phyloP scores from a whole-genome alignment of 2,888 invertebrate genomes.

The Maniola hyperantus region DNA sequence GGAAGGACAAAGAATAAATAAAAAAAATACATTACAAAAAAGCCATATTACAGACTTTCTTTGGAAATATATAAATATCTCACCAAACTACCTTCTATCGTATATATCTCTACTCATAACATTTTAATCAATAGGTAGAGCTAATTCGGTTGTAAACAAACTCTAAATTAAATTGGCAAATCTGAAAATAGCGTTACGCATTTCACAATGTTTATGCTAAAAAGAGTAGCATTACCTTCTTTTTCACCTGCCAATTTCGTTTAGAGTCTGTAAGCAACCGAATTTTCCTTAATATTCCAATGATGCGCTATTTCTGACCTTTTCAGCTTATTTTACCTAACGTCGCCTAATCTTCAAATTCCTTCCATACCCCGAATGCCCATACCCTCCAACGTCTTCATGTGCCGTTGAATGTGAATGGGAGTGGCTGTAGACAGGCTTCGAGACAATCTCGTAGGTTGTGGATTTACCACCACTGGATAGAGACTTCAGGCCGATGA shows the following conservation, averaged over 20 bases:
- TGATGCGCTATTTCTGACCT: too few species aligned
- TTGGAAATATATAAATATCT: background rate
- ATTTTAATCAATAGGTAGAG: too few species aligned
- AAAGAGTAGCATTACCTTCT: too few species aligned
- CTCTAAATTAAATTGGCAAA: too few species aligned
- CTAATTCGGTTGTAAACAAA: background rate
- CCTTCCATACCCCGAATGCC: constrained; percentile 80
- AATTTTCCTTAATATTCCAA: too few species aligned
- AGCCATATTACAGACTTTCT: background rate
- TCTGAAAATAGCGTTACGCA: too few species aligned
- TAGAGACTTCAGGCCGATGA: constrained; percentile 89
- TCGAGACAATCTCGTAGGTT: constrained; percentile 92
- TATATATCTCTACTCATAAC: too few species aligned
- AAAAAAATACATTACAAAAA: background rate
- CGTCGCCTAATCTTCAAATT: constrained; percentile 61
- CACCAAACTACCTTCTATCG: background rate
- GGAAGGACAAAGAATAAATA: background rate
- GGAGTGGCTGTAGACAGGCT: constrained; percentile 88
- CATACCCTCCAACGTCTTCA: constrained; percentile 81
- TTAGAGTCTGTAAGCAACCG: too few species aligned
- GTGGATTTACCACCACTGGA: constrained; percentile 88
- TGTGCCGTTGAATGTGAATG: constrained; percentile 84
- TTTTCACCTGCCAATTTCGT: too few species aligned
- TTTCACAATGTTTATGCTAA: too few species aligned
- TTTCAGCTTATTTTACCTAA: constrained; percentile 28